Base-by-base conservation (phyloP, 1,140 invertebrate species). In the Drosophila busckii region DNA sequence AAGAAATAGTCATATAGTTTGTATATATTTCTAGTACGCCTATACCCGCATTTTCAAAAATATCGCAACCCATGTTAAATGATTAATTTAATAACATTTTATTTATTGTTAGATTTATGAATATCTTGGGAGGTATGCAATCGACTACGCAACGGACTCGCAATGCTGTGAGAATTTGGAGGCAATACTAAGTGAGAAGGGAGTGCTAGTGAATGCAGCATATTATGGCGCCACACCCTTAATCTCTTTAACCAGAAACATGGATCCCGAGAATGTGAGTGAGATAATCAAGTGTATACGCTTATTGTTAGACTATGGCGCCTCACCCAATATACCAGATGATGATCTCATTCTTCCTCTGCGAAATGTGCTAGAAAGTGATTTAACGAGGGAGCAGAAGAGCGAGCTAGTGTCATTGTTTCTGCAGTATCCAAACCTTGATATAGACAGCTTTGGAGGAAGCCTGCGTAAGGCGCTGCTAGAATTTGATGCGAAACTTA, bases 111-210 rank as follows among this genome's bases (percentile, higher is more conserved):
- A n/a, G n/a, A n/a, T n/a, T n/a, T n/a, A n/a, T n/a, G n/a, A n/a
- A n/a, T n/a, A n/a, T n/a, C n/a, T n/a, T n/a, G n/a, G n/a, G n/a
- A n/a, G n/a, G n/a, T n/a, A n/a, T 2, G 91, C 92, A 0, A 88
- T 94, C 37, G 93, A 93, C 87, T 92, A 91, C 50, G 92, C 92
- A 0, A 88, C 89, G 0, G 89, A 92, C 67, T 88, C 85, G 6
- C 88, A 89, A 15, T 88, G 92, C 63, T 68, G 84, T 4, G 82
- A 89, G 2, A 89, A 90, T 7, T 45, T 94, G 1, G 50, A 71
- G 13, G 55, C 78, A 2, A 69, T 94, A 3, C 52, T 93, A 3
- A 76, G 89, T 6, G 73, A 89, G 29, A 85, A 86, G 7, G 86
- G 88, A 53, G 88, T 91, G 22, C 80, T 90, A 19, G 70, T 90